Percentiles rank a stretch among this genome's conserved stretches.
Evolutionary conservation across 2,797 vertebrate species (phyloP).

Genomic region (Ctenopoma multispine): DNA sequence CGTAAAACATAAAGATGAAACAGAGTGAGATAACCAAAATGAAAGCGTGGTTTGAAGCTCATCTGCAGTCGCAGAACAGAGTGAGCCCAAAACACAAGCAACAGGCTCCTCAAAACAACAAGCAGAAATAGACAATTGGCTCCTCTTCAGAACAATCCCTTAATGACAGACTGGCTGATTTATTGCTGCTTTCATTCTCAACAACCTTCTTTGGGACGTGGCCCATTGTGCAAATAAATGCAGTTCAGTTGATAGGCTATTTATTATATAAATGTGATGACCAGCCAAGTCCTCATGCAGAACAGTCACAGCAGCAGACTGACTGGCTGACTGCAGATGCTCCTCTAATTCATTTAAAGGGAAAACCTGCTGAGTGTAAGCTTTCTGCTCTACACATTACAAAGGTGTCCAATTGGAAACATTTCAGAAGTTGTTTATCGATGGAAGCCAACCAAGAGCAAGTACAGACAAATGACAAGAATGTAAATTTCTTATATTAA

Average conservation of each 20-base stretch:
- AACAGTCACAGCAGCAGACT: slow-evolving; percentile 14
- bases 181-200: slow-evolving; percentile 53
- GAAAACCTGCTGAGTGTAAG: slow-evolving; percentile 41
- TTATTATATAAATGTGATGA: slow-evolving; percentile 47
- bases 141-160: slow-evolving; percentile 46
- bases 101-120: slow-evolving; percentile 51
- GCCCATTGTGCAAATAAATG: slow-evolving; percentile 52
- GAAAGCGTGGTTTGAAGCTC: slow-evolving; percentile 8
- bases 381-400: slow-evolving; percentile 23
- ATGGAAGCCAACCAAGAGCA: slow-evolving; percentile 26
- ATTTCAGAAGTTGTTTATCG: slow-evolving; percentile 44
- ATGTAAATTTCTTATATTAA: slow-evolving; percentile 31
- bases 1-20: slow-evolving; percentile 23
- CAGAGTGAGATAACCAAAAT: slow-evolving; percentile 6
- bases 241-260: slow-evolving; percentile 44
- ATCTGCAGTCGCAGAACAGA: slow-evolving; percentile 38
- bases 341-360: slow-evolving; percentile 13
- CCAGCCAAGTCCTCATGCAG: slow-evolving; percentile 9
- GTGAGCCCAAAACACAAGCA: slow-evolving; percentile 28
- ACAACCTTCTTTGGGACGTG: slow-evolving; percentile 39
- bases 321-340: slow-evolving; percentile 6
- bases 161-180: slow-evolving; percentile 39
- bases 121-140: slow-evolving; percentile 39
- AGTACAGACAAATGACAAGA: slow-evolving; percentile 19
- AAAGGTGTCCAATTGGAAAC: slow-evolving; percentile 39